Evolutionary conservation across 2,113 vertebrate species (phyloP), one percentile per base, ranked within the genome.

Genomic region (Loxodonta africana): DNA sequence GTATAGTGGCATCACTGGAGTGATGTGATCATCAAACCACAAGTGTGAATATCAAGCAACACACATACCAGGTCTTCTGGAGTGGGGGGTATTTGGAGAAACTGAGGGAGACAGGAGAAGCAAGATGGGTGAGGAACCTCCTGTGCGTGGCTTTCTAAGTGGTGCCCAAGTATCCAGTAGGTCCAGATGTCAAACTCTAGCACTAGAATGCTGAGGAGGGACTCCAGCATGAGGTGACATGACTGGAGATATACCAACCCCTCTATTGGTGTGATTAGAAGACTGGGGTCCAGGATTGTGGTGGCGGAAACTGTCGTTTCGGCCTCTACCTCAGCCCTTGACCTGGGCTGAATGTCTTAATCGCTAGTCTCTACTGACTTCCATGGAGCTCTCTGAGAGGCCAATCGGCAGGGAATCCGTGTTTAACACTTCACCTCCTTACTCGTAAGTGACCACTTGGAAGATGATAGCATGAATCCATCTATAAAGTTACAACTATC

Each of bases 181-280:
- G 51, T 25, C 20, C 48, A 26, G 63, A 21, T 23, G 0, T 44
- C 46, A 53, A 76, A 57, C 2, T 23, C 23, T 8, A 76, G 26
- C 17, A n/a, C n/a, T 46, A 14, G n/a, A 14, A 33, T 20, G 21
- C 71, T 65, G 7, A 5, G 62, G 30, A 69, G 5, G 0, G 8
- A n/a, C 1, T 4, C 20, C 18, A 21, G 4, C 4, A 21, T 15
- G n/a, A 8, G 6, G 17, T 2, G 21, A 28, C 0, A 0, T 25
- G 37, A 20, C 0, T 21, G 12, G 7, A 17, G 18, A 26, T 1
- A 2, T 6, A 8, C 6, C 8, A 33, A 26, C 1, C 30, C 25
- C 30, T 69, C 2, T 5, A 4, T 20, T 37, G 20, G 9, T 37
- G 8, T 44, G 7, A 63, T 17, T 1, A 57, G 60, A 62, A 1